Percentiles rank a stretch among this genome's conserved stretches.
phyloP scores from a whole-genome alignment of 2,797 vertebrate genomes.

The Poeciliopsis infans region DNA sequence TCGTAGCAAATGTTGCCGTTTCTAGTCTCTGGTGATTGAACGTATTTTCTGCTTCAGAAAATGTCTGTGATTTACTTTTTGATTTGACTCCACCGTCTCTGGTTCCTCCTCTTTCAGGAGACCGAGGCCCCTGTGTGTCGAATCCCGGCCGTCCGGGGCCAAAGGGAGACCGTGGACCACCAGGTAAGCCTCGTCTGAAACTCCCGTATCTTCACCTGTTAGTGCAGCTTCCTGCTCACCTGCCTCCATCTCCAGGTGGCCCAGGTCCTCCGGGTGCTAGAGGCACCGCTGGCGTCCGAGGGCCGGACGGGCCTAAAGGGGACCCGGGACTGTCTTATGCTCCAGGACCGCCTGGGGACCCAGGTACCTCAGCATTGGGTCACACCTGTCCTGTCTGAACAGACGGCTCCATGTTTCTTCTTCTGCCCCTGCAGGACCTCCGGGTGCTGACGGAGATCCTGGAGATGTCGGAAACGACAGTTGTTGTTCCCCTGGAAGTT shows the following conservation, averaged over 20 bases:
- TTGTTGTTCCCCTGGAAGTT: conserved; percentile 59
- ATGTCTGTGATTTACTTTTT: not conserved
- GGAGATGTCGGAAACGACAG: conserved; percentile 75
- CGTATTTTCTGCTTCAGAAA: not conserved
- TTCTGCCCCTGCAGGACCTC: conserved; percentile 54
- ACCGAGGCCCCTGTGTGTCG: conserved; percentile 56
- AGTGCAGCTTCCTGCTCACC: not conserved
- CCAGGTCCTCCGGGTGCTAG: conserved; percentile 58
- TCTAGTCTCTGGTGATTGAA: no score
- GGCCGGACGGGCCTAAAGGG: conserved; percentile 71
- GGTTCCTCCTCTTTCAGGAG: conserved; percentile 60
- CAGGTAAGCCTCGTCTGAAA: conserved; percentile 56
- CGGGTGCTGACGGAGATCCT: conserved; percentile 64
- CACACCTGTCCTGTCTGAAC: not conserved
- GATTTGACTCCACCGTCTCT: not conserved
- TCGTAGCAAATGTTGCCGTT: no score
- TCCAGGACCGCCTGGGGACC: conserved; percentile 54
- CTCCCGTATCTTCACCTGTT: not conserved
- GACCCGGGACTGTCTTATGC: conserved; percentile 60
- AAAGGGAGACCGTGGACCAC: conserved; percentile 68
- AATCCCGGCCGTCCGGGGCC: conserved; percentile 64
- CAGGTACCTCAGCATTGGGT: conserved; percentile 51
- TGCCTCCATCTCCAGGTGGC: conserved; percentile 42
- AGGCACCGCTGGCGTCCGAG: conserved; percentile 64
- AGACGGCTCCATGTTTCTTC: not conserved